phyloP scores from a whole-genome alignment of 1,140 invertebrate species.

The Drosophila lini region DNA sequence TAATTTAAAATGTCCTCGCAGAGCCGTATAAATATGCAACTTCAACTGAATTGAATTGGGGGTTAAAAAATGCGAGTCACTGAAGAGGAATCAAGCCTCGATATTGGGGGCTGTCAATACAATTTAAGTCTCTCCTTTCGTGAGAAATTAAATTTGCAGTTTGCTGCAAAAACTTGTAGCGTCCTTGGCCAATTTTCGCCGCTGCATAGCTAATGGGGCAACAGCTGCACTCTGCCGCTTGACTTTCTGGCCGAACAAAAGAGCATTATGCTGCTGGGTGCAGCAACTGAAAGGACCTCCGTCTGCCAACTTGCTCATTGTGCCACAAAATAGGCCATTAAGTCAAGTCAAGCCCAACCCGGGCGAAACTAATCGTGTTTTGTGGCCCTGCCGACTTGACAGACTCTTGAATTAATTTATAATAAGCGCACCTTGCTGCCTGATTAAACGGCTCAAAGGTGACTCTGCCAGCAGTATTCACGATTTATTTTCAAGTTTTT shows the following conservation, averaged over 20 bases:
- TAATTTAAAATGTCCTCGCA: slow-evolving; percentile 53
- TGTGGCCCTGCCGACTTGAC: slow-evolving; percentile 25
- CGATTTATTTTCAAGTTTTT: background rate
- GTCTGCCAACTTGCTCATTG: slow-evolving; percentile 33
- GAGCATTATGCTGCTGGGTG: slow-evolving; percentile 34
- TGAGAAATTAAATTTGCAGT: slow-evolving; percentile 35
- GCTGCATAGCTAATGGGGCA: slow-evolving; percentile 51
- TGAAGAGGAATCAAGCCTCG: slow-evolving; percentile 17
- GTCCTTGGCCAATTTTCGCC: slow-evolving; percentile 49
- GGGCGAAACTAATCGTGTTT: slow-evolving; percentile 55
- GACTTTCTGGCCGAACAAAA: slow-evolving; percentile 33
- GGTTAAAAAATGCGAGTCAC: background rate
- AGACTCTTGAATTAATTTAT: slow-evolving; percentile 61
- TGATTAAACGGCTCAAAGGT: slow-evolving; percentile 51
- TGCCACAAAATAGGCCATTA: slow-evolving; percentile 26
- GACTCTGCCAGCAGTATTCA: background rate
- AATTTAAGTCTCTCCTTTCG: slow-evolving; percentile 22
- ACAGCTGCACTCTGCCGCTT: slow-evolving; percentile 23
- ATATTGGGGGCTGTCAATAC: slow-evolving; percentile 14
- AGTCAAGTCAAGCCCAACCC: slow-evolving; percentile 30
- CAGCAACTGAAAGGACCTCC: slow-evolving; percentile 29
- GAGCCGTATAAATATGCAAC: slow-evolving; percentile 41
- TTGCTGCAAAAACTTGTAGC: slow-evolving; percentile 28
- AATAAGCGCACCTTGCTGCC: slow-evolving; percentile 43
- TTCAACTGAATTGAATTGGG: slow-evolving; percentile 22